Evolutionary conservation across 2,797 vertebrate species (phyloP).

Genomic region (Lagorchestes hirsutus): DNA sequence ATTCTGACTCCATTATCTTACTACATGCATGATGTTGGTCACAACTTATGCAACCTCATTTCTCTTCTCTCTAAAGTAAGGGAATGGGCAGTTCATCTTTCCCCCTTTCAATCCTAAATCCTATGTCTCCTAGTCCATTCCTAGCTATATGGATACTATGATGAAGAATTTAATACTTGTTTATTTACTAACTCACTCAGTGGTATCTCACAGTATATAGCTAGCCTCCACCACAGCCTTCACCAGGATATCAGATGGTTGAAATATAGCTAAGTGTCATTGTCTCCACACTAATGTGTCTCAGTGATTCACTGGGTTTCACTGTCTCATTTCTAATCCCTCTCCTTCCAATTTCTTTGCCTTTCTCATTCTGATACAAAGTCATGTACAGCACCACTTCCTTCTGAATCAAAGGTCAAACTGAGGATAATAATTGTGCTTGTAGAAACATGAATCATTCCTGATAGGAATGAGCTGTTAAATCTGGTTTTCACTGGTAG

Average conservation of each 20-base stretch:
- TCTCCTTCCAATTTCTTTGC: neutral
- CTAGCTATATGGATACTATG: neutral
- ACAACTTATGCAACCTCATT: neutral
- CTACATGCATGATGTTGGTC: neutral
- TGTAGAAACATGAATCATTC: neutral
- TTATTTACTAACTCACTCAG: neutral
- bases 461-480: neutral
- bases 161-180: neutral
- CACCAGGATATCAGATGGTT: neutral
- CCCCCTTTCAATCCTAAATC: neutral
- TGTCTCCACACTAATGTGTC: neutral
- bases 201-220: neutral
- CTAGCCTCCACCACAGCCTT: neutral
- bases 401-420: neutral
- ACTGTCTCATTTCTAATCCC: neutral
- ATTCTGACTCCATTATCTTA: neutral
- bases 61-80: neutral
- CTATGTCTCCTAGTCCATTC: neutral
- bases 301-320: neutral
- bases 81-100: neutral
- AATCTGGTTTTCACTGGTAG: neutral
- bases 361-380: neutral
- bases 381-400: neutral
- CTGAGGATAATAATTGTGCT: neutral
- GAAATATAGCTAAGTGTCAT: neutral